Evolutionary conservation across 2,797 vertebrate genomes (phyloP).

Genomic region (Hyperoplus lanceolatus): DNA sequence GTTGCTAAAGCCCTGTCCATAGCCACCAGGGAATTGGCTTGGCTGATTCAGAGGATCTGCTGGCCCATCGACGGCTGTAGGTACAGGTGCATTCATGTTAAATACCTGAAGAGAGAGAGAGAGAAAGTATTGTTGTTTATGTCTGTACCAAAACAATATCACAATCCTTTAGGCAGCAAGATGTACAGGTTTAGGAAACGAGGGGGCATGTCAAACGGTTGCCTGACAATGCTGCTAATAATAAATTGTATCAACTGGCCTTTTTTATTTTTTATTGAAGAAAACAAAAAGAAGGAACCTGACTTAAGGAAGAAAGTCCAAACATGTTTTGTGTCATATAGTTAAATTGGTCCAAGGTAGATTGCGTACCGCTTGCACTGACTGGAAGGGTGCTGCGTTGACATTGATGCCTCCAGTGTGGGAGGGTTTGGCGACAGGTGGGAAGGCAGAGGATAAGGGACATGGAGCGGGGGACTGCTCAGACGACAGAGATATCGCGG

Average conservation of each 20-base stretch:
- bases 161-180: not conserved
- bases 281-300: conserved; percentile 1
- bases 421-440: conserved; percentile 94
- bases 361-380: conserved; percentile 96
- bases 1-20: conserved; percentile 91
- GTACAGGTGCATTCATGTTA: conserved; percentile 96
- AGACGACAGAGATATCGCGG: conserved; percentile 92
- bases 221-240: not conserved
- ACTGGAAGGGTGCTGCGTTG: conserved; percentile 99
- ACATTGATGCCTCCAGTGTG: conserved; percentile 99
- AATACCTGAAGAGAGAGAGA: conserved; percentile 88
- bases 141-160: not conserved
- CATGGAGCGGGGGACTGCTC: conserved; percentile 91
- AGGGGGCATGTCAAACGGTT: conserved; percentile 3
- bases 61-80: conserved; percentile 89
- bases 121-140: not conserved
- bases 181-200: not conserved
- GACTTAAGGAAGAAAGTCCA: not conserved
- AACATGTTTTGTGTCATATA: conserved; percentile 5
- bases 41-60: conserved; percentile 92
- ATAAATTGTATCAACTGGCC: not conserved
- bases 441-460: conserved; percentile 94
- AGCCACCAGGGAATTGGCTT: conserved; percentile 92
- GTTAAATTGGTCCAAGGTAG: conserved; percentile 40
- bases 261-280: conserved; percentile 8